phyloP scores from a whole-genome alignment of 2,888 invertebrate genomes.

The Yponomeuta evonymella region DNA sequence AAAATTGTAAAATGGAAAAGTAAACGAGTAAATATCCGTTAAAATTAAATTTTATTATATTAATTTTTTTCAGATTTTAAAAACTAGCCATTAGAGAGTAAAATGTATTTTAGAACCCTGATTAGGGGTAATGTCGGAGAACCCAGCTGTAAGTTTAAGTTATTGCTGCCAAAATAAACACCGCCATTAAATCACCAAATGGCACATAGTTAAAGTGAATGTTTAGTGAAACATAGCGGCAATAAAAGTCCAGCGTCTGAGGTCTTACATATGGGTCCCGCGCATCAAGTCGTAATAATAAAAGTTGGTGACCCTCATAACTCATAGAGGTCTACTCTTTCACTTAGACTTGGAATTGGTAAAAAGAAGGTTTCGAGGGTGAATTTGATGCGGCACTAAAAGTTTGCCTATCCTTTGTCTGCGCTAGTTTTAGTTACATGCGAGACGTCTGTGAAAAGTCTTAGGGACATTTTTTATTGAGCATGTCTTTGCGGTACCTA shows the following conservation, averaged over 20 bases:
- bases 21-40: no score
- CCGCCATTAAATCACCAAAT: not conserved
- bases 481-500: no score
- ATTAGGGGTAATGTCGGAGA: no score
- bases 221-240: slow-evolving; percentile 27
- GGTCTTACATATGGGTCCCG: slow-evolving; percentile 30
- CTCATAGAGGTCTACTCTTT: slow-evolving; percentile 18
- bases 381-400: slow-evolving; percentile 1
- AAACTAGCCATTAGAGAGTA: no score
- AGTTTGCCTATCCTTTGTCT: not conserved
- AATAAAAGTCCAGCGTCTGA: slow-evolving; percentile 30
- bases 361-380: not conserved
- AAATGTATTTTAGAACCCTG: no score
- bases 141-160: not conserved
- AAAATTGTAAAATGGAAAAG: no score
- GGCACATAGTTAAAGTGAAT: slow-evolving; percentile 16
- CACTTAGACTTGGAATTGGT: slow-evolving; percentile 13
- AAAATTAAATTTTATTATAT: no score
- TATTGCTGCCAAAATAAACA: not conserved
- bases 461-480: no score
- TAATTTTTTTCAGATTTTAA: no score
- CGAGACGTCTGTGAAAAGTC: not conserved
- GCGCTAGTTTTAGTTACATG: not conserved
- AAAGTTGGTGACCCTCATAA: slow-evolving; percentile 30
- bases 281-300: slow-evolving; percentile 35